Base-by-base conservation (phyloP, 2,888 invertebrate species). In the Ganaspis brasiliensis region DNA sequence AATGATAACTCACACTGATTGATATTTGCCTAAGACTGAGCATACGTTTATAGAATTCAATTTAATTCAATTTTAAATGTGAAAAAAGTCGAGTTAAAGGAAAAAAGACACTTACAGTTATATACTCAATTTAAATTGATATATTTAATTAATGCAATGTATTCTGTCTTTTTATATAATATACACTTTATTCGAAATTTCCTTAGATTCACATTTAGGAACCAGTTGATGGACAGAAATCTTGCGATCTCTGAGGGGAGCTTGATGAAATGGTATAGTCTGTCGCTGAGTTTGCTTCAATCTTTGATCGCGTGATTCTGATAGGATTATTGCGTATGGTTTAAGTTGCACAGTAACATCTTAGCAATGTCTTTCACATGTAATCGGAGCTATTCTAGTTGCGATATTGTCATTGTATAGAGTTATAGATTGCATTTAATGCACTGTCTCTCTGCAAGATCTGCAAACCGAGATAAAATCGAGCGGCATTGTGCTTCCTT, bases 321-420 rank as follows among this genome's bases (percentile, higher is more conserved):
- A 10, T 57, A 57, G 10, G 56, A 57, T 57, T 57, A 57, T 57
- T 57, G 26, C 56, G 5, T 57, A 24, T 14, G 57, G 14, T 26
- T 14, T 57, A 24, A 3, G 26, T 26, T 57, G 26, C 14, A 57
- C 24, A 14, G 12, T 24, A 26, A 10, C 35, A 31, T 61, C 37
- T 37, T 61, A 16, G 56, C 35, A 61, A 35, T 37, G 35, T 37
- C 61, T 61, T 61, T 12, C 35, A 37, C 19, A 19, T 21, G 37
- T 61, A 37, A 61, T 61, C 21, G 35, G 61, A 61, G 37, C 37
- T 37, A 31, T 19, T 35, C 61, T 37, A 61, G 37, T 35, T 61
- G 61, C 16, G n/a, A 61, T 19, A 35, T 16, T 16, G 19, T 37
- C 37, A 19, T 35, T 61, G 59, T 16, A 59, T 59, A 16, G 59